Evolutionary conservation across 2,113 vertebrate genomes (phyloP), one percentile per base, ranked within the genome.

Genomic region (Aspiorhynchus laticeps): DNA sequence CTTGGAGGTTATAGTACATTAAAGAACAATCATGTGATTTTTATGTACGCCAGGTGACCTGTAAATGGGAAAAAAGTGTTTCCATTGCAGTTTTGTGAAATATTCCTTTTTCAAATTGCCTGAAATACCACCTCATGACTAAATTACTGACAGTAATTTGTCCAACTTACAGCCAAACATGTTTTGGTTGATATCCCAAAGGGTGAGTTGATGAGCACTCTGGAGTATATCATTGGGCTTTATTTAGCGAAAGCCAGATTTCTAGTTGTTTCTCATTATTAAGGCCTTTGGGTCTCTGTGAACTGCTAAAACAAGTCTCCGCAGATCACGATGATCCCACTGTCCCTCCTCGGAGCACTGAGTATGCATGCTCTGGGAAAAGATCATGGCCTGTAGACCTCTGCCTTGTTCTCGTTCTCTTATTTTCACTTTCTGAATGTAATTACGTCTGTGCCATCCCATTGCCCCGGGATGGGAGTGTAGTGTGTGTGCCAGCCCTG

Each of bases 371-470:
- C 78, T 81, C 19, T 48, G 80, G 86, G 84, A 80, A 51, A 78
- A 80, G 59, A 86, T n/a, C 43, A 51, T 53, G 63, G 41, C 43
- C 81, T 51, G 38, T 67, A 65, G 61, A 41, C 38, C 61, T 21
- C 85, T 79, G 56, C 56, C 78, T 63, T 73, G 79, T 63, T 61
- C 77, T 33, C 83, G 10, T 36, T 75, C 65, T 84, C 86, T 65
- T 7, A 36, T 59, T 84, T 77, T 43, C 84, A 56, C 56, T 83
- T 43, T 80, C 84, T 87, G 88, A 91, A 82, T 88, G 93, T 95
- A 94, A 95, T 94, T 95, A 94, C 93, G 90, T 90, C 87, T 88
- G 90, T 91, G 48, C 88, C 86, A 74, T 93, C 90, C 61, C 79
- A 56, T 87, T 82, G 84, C 38, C 82, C 82, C 90, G 87, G 53